phyloP scores from a whole-genome alignment of 2,888 invertebrate species.

The Polietes domitor region DNA sequence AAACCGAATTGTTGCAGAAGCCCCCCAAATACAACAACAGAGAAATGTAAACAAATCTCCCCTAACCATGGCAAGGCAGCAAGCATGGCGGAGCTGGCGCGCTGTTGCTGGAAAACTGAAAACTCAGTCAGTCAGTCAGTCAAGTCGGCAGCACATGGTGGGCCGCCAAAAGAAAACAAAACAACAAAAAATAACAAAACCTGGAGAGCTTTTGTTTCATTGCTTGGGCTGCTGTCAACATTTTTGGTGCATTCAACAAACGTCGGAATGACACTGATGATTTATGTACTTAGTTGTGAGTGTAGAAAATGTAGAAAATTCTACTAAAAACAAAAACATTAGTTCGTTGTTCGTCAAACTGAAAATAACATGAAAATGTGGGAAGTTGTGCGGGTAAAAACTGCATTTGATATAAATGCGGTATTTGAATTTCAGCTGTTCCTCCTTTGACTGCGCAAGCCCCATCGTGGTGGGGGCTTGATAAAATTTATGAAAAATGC shows the following conservation, averaged over 20 bases:
- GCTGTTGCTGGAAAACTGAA: background rate
- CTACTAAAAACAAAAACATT: background rate
- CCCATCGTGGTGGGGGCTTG: background rate
- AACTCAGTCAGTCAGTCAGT: background rate
- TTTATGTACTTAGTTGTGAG: background rate
- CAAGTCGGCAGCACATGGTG: conserved; percentile 4
- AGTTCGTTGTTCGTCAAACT: background rate
- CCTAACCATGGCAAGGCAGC: background rate
- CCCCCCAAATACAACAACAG: background rate
- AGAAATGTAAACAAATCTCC: conserved; percentile 28
- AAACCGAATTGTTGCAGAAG: background rate
- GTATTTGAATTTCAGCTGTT: background rate
- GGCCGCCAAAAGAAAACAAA: background rate
- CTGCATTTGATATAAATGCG: background rate
- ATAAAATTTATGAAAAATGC: background rate
- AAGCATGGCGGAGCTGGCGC: background rate
- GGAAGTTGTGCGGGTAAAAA: background rate
- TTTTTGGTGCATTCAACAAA: conserved; percentile 29
- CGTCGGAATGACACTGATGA: background rate
- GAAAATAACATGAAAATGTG: background rate
- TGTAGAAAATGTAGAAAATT: background rate
- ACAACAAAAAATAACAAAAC: background rate
- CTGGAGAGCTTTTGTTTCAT: conserved; percentile 4
- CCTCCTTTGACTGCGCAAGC: conserved; percentile 4
- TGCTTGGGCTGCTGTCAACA: conserved; percentile 11